These are phyloP conservation scores for Coracias cyanogaster DNA, from an alignment of 2,797 vertebrate species.

Conservation along the genomic window DNA sequence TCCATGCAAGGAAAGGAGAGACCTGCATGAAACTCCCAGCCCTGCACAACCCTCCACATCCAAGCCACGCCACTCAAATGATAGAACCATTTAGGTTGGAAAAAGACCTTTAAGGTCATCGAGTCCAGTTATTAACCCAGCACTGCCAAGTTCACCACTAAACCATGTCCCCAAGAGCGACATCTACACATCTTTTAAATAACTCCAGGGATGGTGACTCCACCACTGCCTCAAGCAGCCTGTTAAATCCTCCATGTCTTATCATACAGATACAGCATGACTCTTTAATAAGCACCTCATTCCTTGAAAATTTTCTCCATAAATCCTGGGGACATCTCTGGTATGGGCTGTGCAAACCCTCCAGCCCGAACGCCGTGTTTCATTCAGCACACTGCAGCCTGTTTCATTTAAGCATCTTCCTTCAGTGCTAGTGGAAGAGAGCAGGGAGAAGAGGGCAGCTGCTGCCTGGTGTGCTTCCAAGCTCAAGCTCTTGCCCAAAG, in stretches of 20 bases:
- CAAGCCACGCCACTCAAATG: neutral
- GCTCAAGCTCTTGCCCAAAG: neutral
- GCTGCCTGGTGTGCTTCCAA: neutral
- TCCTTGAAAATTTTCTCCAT: neutral
- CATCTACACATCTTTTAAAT: neutral
- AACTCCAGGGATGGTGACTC: neutral
- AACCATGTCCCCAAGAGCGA: neutral
- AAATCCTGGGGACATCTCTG: neutral
- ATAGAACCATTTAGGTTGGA: neutral
- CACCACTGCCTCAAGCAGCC: neutral
- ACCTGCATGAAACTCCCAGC: neutral
- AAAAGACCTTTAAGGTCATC: neutral
- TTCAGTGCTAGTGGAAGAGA: neutral
- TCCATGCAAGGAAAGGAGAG: neutral
- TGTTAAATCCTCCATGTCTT: neutral
- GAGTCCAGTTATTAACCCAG: neutral
- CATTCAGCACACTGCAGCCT: neutral
- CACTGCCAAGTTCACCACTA: neutral
- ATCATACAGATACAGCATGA: no score
- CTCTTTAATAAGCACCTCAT: neutral
- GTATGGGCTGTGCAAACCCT: neutral
- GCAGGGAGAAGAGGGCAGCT: neutral
- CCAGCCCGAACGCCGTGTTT: neutral
- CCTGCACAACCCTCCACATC: rapidly evolving
- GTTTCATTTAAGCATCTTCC: neutral